phyloP scores from a whole-genome alignment of 92 coral and sea anemone species.

The Phenganax marumi region DNA sequence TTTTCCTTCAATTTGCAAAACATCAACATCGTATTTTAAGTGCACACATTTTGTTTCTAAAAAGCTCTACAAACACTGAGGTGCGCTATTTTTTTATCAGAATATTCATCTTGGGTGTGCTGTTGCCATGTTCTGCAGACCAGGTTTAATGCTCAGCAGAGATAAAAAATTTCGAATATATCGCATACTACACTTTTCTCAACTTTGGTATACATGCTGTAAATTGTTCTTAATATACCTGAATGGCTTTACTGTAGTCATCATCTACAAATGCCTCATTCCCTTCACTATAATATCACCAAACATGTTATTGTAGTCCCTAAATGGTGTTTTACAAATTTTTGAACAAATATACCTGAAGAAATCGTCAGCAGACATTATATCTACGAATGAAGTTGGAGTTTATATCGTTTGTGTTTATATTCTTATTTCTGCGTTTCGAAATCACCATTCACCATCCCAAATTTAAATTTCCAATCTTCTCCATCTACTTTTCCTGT shows the following conservation, averaged over 20 bases:
- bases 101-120: too few species aligned
- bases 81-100: too few species aligned
- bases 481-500: too few species aligned
- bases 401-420: background rate
- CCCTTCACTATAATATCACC: conserved; percentile 66
- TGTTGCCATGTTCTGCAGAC: too few species aligned
- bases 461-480: background rate
- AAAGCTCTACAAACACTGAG: too few species aligned
- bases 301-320: background rate
- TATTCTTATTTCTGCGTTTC: background rate
- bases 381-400: background rate
- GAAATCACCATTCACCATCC: background rate
- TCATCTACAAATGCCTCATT: conserved; percentile 93
- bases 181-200: too few species aligned
- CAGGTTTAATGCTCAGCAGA: too few species aligned
- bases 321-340: background rate
- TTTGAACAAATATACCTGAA: conserved; percentile 23
- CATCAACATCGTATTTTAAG: too few species aligned
- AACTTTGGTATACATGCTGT: background rate
- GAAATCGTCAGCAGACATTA: conserved; percentile 35
- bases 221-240: conserved; percentile 51
- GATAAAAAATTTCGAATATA: too few species aligned
- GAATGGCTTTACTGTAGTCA: conserved; percentile 68
- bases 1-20: too few species aligned
- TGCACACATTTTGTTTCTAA: too few species aligned